Percentiles rank a stretch among this genome's conserved stretches.
Conservation (phyloP, 2,888 invertebrate genomes). For the Agonum fuliginosum region DNA sequence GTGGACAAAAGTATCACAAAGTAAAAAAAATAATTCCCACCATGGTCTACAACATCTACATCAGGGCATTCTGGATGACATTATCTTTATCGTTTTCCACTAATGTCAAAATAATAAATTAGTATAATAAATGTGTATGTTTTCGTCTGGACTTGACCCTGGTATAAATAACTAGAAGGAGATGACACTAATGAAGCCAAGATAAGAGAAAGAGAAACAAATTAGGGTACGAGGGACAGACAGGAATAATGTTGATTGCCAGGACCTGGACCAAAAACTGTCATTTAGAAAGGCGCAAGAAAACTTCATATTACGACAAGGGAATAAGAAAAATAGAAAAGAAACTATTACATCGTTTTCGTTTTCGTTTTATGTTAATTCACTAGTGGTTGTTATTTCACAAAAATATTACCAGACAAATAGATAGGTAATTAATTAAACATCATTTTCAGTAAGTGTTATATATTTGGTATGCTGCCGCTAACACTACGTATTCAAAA, state of each 20-base stretch:
- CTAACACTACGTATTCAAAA: no score
- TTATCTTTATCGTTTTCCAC: not conserved
- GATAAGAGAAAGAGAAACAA: conserved; percentile 32
- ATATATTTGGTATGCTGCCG: no score
- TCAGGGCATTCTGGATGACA: not conserved
- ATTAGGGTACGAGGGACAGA: conserved; percentile 13
- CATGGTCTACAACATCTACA: not conserved
- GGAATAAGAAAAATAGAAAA: no score
- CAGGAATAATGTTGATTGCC: conserved; percentile 21
- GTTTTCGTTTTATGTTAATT: no score
- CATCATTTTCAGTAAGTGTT: no score
- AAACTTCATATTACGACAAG: not conserved
- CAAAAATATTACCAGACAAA: no score
- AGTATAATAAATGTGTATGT: conserved; percentile 20
- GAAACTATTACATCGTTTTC: no score
- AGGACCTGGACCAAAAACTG: no score
- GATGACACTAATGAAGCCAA: conserved; percentile 20
- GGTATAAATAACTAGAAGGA: conserved; percentile 31
- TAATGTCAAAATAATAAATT: conserved; percentile 42
- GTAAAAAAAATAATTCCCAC: conserved; percentile 1
- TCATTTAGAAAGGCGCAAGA: conserved; percentile 7
- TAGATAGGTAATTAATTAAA: no score
- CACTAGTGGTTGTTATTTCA: no score
- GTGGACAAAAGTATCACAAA: conserved; percentile 9
- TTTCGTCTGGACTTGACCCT: conserved; percentile 23